Evolutionary conservation across 2,888 invertebrate species (phyloP).

Genomic region (Mimumesa dahlbomi): DNA sequence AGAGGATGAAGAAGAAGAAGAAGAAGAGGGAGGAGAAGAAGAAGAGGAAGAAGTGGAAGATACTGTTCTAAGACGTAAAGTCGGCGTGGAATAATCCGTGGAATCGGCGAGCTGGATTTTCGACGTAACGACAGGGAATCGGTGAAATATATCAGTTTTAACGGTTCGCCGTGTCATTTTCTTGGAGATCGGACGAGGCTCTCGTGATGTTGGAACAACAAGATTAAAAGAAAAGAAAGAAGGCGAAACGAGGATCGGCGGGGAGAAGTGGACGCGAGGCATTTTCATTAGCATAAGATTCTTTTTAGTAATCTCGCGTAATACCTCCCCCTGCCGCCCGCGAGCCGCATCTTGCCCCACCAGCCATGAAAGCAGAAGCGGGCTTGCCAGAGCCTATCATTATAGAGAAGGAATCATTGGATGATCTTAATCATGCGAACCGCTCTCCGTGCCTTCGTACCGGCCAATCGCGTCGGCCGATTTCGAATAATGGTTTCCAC

Average conservation of each 20-base stretch:
- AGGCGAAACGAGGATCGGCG: slow-evolving; percentile 8
- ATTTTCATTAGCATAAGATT: slow-evolving; percentile 75
- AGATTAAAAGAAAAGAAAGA: background rate
- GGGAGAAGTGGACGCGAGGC: slow-evolving; percentile 35
- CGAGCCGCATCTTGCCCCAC: slow-evolving; percentile 40
- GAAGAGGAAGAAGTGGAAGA: too few relatives aligned
- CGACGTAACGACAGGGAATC: too few relatives aligned
- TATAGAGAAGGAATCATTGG: slow-evolving; percentile 80
- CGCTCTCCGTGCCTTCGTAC: slow-evolving; percentile 74
- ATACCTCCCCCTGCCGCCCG: slow-evolving; percentile 44
- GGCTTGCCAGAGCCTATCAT: slow-evolving; percentile 74
- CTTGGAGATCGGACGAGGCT: background rate
- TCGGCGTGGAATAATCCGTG: too few relatives aligned
- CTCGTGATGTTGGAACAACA: background rate
- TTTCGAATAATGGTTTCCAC: slow-evolving; percentile 76
- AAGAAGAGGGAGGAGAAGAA: too few relatives aligned
- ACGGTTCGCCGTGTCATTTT: slow-evolving; percentile 27
- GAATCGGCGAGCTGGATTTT: too few relatives aligned
- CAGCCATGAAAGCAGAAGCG: slow-evolving; percentile 54
- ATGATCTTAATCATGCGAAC: slow-evolving; percentile 80
- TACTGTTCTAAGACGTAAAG: too few relatives aligned
- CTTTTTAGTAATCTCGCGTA: slow-evolving; percentile 65
- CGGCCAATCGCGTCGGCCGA: slow-evolving; percentile 76
- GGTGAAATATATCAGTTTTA: slow-evolving; percentile 2
- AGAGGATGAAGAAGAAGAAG: too few relatives aligned